Conservation (phyloP, 2,113 vertebrate species). For the Kryptolebias marmoratus region DNA sequence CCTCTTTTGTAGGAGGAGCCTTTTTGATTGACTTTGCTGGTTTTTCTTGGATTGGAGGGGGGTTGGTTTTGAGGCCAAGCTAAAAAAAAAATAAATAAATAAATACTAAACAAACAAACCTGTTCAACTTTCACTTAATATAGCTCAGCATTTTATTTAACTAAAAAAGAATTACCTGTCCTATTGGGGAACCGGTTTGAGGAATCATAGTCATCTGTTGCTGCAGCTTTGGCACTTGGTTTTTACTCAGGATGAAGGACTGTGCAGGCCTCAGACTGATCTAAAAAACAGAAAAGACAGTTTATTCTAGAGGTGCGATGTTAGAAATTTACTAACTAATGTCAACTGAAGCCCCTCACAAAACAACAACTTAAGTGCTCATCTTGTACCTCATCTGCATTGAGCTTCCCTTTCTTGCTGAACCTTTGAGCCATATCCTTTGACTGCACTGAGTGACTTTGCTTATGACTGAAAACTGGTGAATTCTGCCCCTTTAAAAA, state of each 20-base stretch:
- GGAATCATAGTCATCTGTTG: constrained; percentile 96
- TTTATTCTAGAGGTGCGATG: neutral
- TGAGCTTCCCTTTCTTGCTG: constrained; percentile 97
- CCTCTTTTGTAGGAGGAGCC: constrained; percentile 94
- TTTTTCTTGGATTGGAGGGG: constrained; percentile 98
- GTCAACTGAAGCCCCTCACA: too few species aligned
- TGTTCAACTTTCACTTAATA: accelerated
- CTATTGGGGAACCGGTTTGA: constrained; percentile 89
- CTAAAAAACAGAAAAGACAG: constrained; percentile 65
- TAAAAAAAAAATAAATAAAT: constrained; percentile 78
- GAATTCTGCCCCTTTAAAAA: constrained; percentile 89
- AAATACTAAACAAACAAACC: neutral
- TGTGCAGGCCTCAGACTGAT: constrained; percentile 99
- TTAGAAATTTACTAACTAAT: neutral
- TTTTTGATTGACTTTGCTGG: constrained; percentile 95
- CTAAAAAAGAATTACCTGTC: constrained; percentile 85
- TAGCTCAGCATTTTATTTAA: neutral
- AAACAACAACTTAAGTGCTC: too few species aligned
- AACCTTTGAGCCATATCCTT: constrained; percentile 97
- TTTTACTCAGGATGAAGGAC: constrained; percentile 95
- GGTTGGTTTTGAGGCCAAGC: constrained; percentile 97
- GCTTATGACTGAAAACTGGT: constrained; percentile 95
- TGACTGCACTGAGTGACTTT: constrained; percentile 92
- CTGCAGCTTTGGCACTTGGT: constrained; percentile 97
- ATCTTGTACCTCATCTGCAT: constrained; percentile 90